These are phyloP conservation scores for Drosophila ananassae DNA, from an alignment of 1,140 invertebrate species.

Conservation along the genomic window DNA sequence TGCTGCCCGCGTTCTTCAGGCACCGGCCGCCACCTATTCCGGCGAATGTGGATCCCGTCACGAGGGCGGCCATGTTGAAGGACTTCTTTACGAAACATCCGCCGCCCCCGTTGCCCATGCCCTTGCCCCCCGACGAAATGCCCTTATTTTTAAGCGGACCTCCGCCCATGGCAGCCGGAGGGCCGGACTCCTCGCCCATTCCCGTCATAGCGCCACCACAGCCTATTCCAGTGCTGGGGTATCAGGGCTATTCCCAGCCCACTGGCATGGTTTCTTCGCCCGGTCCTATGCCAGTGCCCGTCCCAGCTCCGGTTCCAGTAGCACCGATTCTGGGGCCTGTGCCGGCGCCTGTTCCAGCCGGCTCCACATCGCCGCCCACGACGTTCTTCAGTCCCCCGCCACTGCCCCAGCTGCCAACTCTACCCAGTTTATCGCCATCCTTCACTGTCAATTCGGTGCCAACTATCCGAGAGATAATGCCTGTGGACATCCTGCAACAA, in stretches of 20 bases:
- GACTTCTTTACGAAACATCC: slow-evolving; percentile 70
- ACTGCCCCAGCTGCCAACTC: slow-evolving; percentile 39
- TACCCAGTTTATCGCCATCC: slow-evolving; percentile 35
- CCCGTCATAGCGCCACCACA: slow-evolving; percentile 18
- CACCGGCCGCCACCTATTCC: slow-evolving; percentile 57
- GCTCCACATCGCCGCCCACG: slow-evolving; percentile 11
- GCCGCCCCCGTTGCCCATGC: slow-evolving; percentile 46
- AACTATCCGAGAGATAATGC: slow-evolving; percentile 64
- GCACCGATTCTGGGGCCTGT: slow-evolving; percentile 13
- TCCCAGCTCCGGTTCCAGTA: slow-evolving; percentile 21
- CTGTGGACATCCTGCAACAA: slow-evolving; percentile 66
- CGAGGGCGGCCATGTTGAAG: slow-evolving; percentile 46
- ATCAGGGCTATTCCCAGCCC: slow-evolving; percentile 18
- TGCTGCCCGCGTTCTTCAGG: slow-evolving; percentile 41
- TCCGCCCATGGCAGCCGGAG: slow-evolving; percentile 30
- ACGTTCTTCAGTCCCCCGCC: slow-evolving; percentile 59
- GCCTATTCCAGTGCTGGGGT: slow-evolving; percentile 21
- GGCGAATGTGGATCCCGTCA: slow-evolving; percentile 42
- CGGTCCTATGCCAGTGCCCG: slow-evolving; percentile 23
- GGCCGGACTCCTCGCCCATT: not conserved
- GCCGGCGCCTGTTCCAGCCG: not conserved
- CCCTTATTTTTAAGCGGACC: slow-evolving; percentile 39
- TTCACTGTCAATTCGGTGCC: slow-evolving; percentile 56
- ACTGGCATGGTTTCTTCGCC: slow-evolving; percentile 10
- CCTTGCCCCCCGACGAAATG: slow-evolving; percentile 21